Conservation (phyloP, 1,140 invertebrate species). For the Eueides isabella region DNA sequence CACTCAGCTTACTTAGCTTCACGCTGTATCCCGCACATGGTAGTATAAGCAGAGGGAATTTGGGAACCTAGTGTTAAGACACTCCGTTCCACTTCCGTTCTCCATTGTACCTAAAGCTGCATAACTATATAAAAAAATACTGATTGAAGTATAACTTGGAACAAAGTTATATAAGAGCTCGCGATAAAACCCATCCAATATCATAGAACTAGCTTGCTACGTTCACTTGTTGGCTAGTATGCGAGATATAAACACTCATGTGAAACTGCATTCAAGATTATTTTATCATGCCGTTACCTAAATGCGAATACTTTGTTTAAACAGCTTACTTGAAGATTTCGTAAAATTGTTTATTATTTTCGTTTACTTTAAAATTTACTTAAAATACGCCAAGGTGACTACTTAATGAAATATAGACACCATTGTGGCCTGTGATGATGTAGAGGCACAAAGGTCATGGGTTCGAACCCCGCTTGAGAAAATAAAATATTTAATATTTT, state of each 20-base stretch:
- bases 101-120: too few relatives aligned
- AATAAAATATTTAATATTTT: too few relatives aligned
- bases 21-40: too few relatives aligned
- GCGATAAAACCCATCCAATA: conserved; percentile 29
- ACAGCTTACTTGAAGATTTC: not conserved
- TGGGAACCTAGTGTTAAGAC: too few relatives aligned
- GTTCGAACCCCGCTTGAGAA: too few relatives aligned
- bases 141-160: not conserved
- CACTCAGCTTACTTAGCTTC: too few relatives aligned
- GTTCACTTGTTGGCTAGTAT: conserved; percentile 16
- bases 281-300: not conserved
- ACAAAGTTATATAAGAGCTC: not conserved
- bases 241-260: not conserved
- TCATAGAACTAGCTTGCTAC: conserved; percentile 20
- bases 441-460: too few relatives aligned
- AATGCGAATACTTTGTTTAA: not conserved
- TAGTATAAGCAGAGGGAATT: too few relatives aligned
- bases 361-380: not conserved
- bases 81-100: too few relatives aligned
- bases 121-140: too few relatives aligned
- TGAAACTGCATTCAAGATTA: conserved; percentile 9
- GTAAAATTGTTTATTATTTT: not conserved
- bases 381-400: not conserved
- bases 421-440: too few relatives aligned
- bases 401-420: too few relatives aligned